phyloP scores from a whole-genome alignment of 1,140 invertebrate genomes.

The Dufourea novaeangliae region DNA sequence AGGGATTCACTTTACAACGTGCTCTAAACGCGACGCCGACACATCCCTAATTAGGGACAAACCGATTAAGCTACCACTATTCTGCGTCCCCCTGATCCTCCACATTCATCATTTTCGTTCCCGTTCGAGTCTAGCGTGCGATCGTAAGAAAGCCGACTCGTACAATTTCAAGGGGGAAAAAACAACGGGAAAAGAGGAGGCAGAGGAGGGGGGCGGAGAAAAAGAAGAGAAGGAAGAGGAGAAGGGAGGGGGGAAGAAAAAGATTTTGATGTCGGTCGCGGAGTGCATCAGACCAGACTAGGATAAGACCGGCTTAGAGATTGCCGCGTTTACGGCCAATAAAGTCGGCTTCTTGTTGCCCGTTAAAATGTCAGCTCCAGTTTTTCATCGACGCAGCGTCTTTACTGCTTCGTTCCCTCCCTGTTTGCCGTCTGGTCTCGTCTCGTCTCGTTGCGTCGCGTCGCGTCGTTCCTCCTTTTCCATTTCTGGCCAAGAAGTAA shows the following conservation, averaged over 20 bases:
- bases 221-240: slow-evolving; percentile 5
- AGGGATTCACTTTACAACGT: slow-evolving; percentile 11
- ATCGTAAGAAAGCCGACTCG: background rate
- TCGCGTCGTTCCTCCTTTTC: slow-evolving; percentile 21
- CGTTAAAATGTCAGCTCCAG: slow-evolving; percentile 79
- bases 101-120: background rate
- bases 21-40: background rate
- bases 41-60: slow-evolving; percentile 4
- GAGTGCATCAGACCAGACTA: slow-evolving; percentile 61
- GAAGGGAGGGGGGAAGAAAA: background rate
- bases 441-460: background rate
- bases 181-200: background rate
- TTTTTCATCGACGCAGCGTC: slow-evolving; percentile 72
- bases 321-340: slow-evolving; percentile 78
- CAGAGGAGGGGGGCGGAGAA: background rate
- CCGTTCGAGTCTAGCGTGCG: too few species aligned
- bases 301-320: slow-evolving; percentile 73
- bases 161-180: background rate
- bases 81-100: background rate
- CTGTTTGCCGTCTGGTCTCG: background rate
- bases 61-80: background rate
- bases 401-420: slow-evolving; percentile 31
- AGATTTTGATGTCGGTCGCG: slow-evolving; percentile 41
- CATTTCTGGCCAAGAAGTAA: slow-evolving; percentile 18
- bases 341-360: slow-evolving; percentile 78